Conservation (phyloP, 2,113 vertebrate genomes). For the Mirza zaza region DNA sequence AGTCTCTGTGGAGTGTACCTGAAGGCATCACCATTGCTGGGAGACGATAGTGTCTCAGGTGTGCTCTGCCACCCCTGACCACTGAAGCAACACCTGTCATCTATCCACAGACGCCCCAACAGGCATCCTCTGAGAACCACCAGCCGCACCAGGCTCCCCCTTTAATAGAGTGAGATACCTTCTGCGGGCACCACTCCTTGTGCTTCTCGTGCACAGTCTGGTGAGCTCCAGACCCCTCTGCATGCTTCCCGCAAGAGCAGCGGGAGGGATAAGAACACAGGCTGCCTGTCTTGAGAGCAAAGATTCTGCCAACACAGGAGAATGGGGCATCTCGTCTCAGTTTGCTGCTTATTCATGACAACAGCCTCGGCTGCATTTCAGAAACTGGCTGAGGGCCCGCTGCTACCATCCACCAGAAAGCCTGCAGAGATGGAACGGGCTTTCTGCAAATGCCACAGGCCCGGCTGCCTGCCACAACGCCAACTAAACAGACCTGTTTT, state of each 20-base stretch:
- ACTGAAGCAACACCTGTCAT: neutral
- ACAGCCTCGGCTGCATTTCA: neutral
- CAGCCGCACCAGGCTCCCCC: neutral
- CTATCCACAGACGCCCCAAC: too few species aligned
- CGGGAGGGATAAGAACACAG: neutral
- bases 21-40: neutral
- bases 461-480: neutral
- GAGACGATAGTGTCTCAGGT: too few species aligned
- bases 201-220: neutral
- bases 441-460: neutral
- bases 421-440: accelerated
- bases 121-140: neutral
- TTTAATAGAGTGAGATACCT: accelerated
- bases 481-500: neutral
- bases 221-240: accelerated
- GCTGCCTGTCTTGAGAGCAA: neutral
- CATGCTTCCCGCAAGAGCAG: neutral
- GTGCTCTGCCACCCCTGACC: neutral
- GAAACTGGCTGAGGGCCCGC: neutral
- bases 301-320: neutral
- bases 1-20: neutral
- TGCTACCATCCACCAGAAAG: neutral
- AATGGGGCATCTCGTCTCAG: neutral
- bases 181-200: too few species aligned
- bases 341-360: neutral